These are phyloP conservation scores for Pseudorhombus dupliciocellatus DNA, from an alignment of 2,113 vertebrate genomes.

Conservation along the genomic window DNA sequence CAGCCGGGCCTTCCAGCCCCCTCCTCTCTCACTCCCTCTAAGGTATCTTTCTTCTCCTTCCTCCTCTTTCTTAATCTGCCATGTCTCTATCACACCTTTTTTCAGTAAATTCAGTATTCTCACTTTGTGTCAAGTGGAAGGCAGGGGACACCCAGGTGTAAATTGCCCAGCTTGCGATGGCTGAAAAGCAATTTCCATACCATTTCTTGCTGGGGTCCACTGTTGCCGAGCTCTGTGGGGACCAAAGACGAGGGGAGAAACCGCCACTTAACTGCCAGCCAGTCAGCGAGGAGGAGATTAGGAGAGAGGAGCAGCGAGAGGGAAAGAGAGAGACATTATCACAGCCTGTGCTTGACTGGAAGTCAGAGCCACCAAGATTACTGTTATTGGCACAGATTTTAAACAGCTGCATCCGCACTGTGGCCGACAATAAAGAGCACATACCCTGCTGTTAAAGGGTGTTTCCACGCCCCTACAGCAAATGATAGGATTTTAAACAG, in stretches of 20 bases:
- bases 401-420: conserved; percentile 56
- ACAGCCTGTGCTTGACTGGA: conserved; percentile 57
- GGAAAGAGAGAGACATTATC: conserved; percentile 67
- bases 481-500: conserved; percentile 40
- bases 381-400: conserved; percentile 63
- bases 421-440: conserved; percentile 29
- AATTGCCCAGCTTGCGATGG: conserved; percentile 75
- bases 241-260: conserved; percentile 56
- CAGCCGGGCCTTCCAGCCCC: not conserved
- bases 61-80: conserved; percentile 15
- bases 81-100: conserved; percentile 30
- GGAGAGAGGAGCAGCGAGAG: conserved; percentile 49
- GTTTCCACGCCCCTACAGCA: conserved; percentile 33
- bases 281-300: conserved; percentile 72
- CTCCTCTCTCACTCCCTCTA: not conserved
- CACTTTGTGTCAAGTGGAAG: conserved; percentile 69
- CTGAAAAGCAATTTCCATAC: conserved; percentile 81
- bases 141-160: conserved; percentile 68
- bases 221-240: conserved; percentile 55
- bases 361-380: conserved; percentile 63
- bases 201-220: conserved; percentile 63
- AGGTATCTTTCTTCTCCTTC: not conserved
- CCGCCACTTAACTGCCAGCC: conserved; percentile 59
- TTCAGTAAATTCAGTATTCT: conserved; percentile 59
- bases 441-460: conserved; percentile 33